These are phyloP conservation scores for Australoheros facetus DNA, from an alignment of 2,797 vertebrate genomes.

Conservation along the genomic window DNA sequence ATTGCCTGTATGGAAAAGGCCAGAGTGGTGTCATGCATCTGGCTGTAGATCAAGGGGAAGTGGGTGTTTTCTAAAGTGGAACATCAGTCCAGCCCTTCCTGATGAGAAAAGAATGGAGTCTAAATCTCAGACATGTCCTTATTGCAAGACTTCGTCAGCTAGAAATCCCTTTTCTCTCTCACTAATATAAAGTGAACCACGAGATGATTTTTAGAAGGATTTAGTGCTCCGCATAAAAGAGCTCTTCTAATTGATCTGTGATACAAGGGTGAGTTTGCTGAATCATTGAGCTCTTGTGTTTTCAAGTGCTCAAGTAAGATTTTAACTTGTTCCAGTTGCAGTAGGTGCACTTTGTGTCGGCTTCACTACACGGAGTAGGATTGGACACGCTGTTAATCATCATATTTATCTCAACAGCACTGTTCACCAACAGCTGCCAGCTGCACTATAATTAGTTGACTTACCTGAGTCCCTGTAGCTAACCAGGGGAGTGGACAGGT, in stretches of 20 bases:
- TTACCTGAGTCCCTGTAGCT: conserved; percentile 35
- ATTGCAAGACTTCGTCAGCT: conserved; percentile 58
- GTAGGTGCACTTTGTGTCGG: background rate
- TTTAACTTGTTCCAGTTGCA: conserved; percentile 1
- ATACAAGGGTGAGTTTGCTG: conserved; percentile 54
- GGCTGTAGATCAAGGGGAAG: conserved; percentile 72
- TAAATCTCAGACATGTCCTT: conserved; percentile 49
- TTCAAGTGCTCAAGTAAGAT: conserved; percentile 43
- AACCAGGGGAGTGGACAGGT: conserved; percentile 25
- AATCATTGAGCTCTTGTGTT: conserved; percentile 57
- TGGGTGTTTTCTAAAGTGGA: conserved; percentile 77
- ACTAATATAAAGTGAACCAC: conserved; percentile 39
- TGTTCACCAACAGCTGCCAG: conserved; percentile 42
- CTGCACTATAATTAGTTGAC: conserved; percentile 60
- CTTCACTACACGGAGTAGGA: conserved; percentile 4
- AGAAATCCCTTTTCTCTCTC: conserved; percentile 59
- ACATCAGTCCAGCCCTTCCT: conserved; percentile 81
- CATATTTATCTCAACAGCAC: conserved; percentile 43
- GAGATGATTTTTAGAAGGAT: conserved; percentile 49
- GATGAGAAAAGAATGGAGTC: conserved; percentile 67
- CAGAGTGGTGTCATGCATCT: conserved; percentile 63
- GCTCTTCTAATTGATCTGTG: conserved; percentile 39
- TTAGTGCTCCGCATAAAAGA: conserved; percentile 42
- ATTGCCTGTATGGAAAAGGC: conserved; percentile 55
- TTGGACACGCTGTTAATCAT: conserved; percentile 41